A percentile compares a stretch with the other conserved stretches of the same genome.
Conservation (phyloP, 2,888 invertebrate genomes). For the Nudaria mundana region DNA sequence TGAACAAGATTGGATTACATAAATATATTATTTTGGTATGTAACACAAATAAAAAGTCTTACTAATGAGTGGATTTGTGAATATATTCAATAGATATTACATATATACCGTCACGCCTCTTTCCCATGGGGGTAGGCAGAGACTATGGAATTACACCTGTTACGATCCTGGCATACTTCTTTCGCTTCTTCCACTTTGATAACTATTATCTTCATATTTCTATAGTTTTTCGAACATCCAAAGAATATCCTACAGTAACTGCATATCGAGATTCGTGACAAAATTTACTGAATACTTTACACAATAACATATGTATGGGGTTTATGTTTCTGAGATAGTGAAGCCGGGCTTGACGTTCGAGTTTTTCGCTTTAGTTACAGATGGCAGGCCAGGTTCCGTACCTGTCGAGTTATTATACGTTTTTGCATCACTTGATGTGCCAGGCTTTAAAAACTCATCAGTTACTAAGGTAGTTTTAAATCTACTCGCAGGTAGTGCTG, state of each 20-base stretch:
- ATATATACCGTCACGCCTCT: no score
- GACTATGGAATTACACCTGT: no score
- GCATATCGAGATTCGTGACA: neutral
- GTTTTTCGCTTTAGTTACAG: conserved; percentile 62
- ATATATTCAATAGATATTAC: no score
- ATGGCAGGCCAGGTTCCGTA: conserved; percentile 36
- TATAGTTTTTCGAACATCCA: neutral
- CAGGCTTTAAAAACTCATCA: conserved; percentile 51
- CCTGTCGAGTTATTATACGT: conserved; percentile 37
- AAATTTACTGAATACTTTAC: neutral
- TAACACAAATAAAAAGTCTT: no score
- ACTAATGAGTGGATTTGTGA: no score
- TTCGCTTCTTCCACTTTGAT: no score
- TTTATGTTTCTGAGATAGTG: conserved; percentile 47
- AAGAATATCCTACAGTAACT: neutral
- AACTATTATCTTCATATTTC: no score
- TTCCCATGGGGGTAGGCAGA: no score
- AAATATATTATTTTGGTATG: no score
- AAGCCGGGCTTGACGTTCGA: conserved; percentile 61
- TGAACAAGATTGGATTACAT: no score
- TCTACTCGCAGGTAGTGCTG: conserved; percentile 49
- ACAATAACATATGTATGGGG: neutral
- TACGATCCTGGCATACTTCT: no score
- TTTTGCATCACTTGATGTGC: conserved; percentile 47
- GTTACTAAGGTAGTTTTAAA: conserved; percentile 69